A percentile compares a stretch with the other conserved stretches of the same genome.
These are phyloP conservation scores for Sceloporus tristichus DNA, from an alignment of 2,113 vertebrate genomes.

Conservation along the genomic window DNA sequence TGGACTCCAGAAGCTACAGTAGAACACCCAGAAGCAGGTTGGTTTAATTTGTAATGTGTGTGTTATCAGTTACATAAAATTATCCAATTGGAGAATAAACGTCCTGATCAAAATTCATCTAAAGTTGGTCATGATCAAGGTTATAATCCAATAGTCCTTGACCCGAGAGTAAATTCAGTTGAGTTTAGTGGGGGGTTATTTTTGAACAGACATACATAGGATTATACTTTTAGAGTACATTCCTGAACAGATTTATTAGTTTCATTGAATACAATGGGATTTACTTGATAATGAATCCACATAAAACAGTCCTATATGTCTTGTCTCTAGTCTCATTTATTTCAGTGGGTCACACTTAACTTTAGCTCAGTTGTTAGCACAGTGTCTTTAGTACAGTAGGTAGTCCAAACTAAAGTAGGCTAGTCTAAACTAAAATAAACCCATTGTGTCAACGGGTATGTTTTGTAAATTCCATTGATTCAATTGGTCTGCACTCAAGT, in stretches of 20 bases:
- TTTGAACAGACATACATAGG: background rate
- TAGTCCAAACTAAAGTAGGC: no score
- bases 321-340: background rate
- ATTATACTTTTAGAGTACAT: background rate
- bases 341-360: no score
- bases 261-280: no score
- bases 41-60: constrained; percentile 43
- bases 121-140: background rate
- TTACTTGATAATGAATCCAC: no score
- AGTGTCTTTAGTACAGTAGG: no score
- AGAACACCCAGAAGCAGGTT: constrained; percentile 94
- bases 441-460: no score
- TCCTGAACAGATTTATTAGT: no score
- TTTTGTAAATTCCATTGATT: no score
- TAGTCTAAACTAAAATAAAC: no score
- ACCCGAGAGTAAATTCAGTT: background rate
- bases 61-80: background rate
- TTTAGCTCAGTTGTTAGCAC: no score
- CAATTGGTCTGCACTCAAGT: no score
- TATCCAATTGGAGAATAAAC: constrained; percentile 8
- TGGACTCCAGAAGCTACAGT: constrained; percentile 97
- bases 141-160: background rate
- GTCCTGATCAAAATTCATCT: background rate
- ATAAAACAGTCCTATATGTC: background rate
- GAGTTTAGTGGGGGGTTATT: background rate